Base-by-base conservation (phyloP, 1,140 invertebrate species). In the Drosophila trapezifrons region DNA sequence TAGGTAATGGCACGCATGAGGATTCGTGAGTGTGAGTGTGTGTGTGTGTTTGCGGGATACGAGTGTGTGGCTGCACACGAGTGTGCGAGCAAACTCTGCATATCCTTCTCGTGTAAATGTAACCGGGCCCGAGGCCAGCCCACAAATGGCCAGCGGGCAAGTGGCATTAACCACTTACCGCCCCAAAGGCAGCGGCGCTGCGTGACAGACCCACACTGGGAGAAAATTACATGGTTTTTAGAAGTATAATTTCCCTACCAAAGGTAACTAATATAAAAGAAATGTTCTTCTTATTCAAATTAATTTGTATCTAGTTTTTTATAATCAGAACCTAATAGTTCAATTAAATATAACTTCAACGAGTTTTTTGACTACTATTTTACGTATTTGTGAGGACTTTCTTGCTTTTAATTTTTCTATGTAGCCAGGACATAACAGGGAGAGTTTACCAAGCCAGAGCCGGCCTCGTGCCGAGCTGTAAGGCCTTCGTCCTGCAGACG, bases 151-250 rank as follows among this genome's bases (percentile, higher is more conserved):
- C 83, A 87, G 59, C 79, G 60, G 79, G 66, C 84, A 79, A 83
- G 84, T 76, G 69, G 84, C 85, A 87, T 86, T 83, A 86, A 86
- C 84, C 83, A 86, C 83, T 86, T 86, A 83, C 83, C 59, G 78
- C 77, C 81, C 78, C 76, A 46, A 40, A 62, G 51, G 42, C 63
- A 76, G 43, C 42, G 17, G 15, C 12, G 40, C 67, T 62, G 67
- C 66, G 69, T 64, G 78, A 55, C 63, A 62, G 13, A 27, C 4
- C n/a, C 29, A 43, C 59, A 71, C 72, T 52, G 18, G 1, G 9
- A 43, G 22, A 51, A 69, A 66, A 3, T 1, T 18, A 2, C 3
- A 6, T 29, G 17, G 9, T 20, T 37, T 20, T 43, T n/a, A n/a
- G n/a, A 18, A 3, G 7, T 40, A 40, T n/a, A n/a, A n/a, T n/a